Conservation (phyloP, 1,140 invertebrate species). For the Tetraneura akinire region DNA sequence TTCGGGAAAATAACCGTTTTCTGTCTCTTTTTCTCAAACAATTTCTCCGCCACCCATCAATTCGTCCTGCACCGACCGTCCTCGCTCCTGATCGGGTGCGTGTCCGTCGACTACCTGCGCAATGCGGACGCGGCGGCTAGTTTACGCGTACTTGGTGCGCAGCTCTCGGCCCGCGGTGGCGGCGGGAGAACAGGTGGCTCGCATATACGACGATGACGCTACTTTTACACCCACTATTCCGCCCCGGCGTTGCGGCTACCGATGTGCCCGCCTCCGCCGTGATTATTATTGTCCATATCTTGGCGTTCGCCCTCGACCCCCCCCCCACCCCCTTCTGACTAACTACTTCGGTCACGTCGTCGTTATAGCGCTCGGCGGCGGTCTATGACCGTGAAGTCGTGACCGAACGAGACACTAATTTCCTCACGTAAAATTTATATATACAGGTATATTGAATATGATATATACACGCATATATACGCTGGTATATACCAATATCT, state of each 20-base stretch:
- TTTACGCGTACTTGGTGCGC: not conserved
- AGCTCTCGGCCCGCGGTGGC: not conserved
- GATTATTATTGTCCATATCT: slow-evolving; percentile 41
- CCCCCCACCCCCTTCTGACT: not conserved
- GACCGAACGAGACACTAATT: slow-evolving; percentile 43
- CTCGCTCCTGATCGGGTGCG: not conserved
- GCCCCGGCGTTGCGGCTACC: slow-evolving; percentile 31
- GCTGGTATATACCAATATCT: no score
- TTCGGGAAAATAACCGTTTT: no score
- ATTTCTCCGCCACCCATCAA: not conserved
- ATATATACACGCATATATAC: no score
- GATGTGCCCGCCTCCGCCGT: slow-evolving; percentile 43
- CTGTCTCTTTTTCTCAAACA: not conserved
- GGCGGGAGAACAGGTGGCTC: slow-evolving; percentile 28
- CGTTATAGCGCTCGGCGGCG: not conserved
- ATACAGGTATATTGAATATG: no score
- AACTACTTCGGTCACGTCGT: no score
- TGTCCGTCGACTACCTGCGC: not conserved
- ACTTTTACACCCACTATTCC: slow-evolving; percentile 49
- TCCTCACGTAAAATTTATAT: not conserved
- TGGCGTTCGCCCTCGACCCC: not conserved
- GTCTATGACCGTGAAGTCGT: slow-evolving; percentile 40
- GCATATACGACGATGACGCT: slow-evolving; percentile 12
- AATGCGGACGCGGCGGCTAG: no score
- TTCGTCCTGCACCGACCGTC: not conserved